phyloP scores from a whole-genome alignment of 2,888 invertebrate genomes.

The Eupithecia subumbrata region DNA sequence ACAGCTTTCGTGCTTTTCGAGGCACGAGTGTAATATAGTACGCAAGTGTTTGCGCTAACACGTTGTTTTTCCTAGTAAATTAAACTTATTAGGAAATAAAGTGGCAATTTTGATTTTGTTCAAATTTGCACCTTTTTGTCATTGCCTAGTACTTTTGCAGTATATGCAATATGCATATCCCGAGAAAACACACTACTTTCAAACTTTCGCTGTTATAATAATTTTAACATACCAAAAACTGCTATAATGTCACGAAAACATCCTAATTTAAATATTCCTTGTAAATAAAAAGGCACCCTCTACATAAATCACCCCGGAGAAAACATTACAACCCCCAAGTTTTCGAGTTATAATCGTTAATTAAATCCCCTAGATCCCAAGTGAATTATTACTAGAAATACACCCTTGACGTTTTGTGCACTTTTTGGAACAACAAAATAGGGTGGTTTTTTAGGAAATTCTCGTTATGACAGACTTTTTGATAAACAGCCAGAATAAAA shows the following conservation, averaged over 20 bases:
- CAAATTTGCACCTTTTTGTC: not conserved
- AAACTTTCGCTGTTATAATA: not conserved
- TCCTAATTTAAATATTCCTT: conserved; percentile 23
- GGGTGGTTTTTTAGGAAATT: conserved; percentile 7
- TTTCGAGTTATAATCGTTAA: conserved; percentile 66
- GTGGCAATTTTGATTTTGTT: not conserved
- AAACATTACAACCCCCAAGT: conserved; percentile 55
- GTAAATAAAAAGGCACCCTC: conserved; percentile 36
- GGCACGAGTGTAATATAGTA: too few relatives aligned
- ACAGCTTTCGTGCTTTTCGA: too few relatives aligned
- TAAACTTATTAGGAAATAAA: too few relatives aligned
- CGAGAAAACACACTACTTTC: not conserved
- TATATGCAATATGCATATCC: too few relatives aligned
- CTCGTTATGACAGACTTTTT: not conserved
- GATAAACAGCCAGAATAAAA: not conserved
- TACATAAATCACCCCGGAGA: conserved; percentile 46
- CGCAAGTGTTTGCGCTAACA: not conserved
- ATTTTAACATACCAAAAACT: conserved; percentile 2
- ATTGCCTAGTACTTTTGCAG: too few relatives aligned
- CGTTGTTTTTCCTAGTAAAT: too few relatives aligned
- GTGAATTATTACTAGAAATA: conserved; percentile 59
- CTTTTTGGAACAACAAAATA: conserved; percentile 34
- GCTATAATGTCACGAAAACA: not conserved
- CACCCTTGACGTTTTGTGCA: conserved; percentile 46
- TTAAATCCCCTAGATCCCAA: conserved; percentile 61